Evolutionary conservation across 1,140 invertebrate genomes (phyloP).

Genomic region (Eriocheir sinensis): DNA sequence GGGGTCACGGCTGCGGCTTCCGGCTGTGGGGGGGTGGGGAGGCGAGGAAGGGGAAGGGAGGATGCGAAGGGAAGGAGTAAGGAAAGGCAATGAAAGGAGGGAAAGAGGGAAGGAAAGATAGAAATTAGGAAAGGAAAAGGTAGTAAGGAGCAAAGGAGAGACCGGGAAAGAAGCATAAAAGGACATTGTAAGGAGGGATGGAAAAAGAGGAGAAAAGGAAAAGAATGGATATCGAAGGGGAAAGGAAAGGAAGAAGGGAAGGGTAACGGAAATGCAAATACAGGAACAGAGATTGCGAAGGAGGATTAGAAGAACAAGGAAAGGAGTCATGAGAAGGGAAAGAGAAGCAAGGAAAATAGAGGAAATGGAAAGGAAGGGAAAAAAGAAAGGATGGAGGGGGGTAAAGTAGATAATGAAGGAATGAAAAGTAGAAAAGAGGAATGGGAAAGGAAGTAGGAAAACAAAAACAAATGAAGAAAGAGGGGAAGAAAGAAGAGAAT

Average conservation of each 20-base stretch:
- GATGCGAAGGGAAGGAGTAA: neutral
- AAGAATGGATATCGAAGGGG: neutral
- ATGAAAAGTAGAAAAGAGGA: neutral
- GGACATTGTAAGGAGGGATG: neutral
- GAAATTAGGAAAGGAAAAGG: neutral
- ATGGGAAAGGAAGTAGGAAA: neutral
- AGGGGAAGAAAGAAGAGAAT: neutral
- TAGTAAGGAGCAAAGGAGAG: neutral
- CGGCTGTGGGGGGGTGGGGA: conserved; percentile 8
- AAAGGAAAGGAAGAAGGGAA: neutral
- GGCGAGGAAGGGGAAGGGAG: neutral
- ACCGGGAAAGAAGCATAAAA: neutral
- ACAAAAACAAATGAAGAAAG: neutral
- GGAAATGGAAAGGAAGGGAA: neutral
- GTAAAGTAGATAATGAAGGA: neutral
- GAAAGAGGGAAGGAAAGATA: neutral
- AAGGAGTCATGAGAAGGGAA: neutral
- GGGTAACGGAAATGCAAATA: no score
- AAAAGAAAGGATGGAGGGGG: neutral
- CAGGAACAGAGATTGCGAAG: neutral
- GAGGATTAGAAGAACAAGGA: neutral
- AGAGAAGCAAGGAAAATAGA: neutral
- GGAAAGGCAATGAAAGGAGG: neutral
- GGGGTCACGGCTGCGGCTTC: neutral
- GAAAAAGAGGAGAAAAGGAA: neutral